Base-by-base conservation (phyloP, 1,140 invertebrate genomes). In the Pogonognathellus flavescens region DNA sequence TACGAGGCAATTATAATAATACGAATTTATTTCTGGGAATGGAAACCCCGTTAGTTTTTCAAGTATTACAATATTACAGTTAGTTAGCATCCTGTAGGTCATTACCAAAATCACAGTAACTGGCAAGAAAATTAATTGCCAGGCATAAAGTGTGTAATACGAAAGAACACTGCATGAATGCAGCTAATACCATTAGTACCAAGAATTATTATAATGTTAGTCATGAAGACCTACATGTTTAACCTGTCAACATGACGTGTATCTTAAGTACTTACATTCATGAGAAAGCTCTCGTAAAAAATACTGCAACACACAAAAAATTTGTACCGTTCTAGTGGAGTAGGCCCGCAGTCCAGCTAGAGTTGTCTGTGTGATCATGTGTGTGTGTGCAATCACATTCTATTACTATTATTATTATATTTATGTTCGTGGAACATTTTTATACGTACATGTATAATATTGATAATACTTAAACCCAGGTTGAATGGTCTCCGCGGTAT, bases 181-280 rank as follows among this genome's bases (percentile, higher is more conserved):
- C 49, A 20, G 25, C 14, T 49, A 14, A 57, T 13, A 14, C 53
- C 3, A 13, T 49, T 31, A 76, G 41, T 76, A 9, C 25, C 16
- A 49, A 76, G 70, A 76, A 49, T 76, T 76, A 76, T 76, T 57
- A 57, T 57, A 41, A n/a, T n/a, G n/a, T n/a, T 76, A 76, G 70
- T 76, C 70, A 76, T 76, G 41, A 41, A 76, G 70, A 76, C 70
- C 70, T 50, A 76, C 25, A 66, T 66, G 25, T 6, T 41, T 41
- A 41, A 41, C 31, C 6, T 25, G 25, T 22, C 25, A 60, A 18
- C 59, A 11, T 20, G 60, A 66, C 22, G 22, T 66, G 25, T 25
- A 13, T 66, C 11, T 25, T 66, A 13, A 13, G 62, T 41, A 66
- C n/a, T n/a, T n/a, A n/a, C 25, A 25, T 66, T 66, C 62, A 66